A percentile compares a stretch with the other conserved stretches of the same genome.
phyloP scores from a whole-genome alignment of 2,113 vertebrate genomes.

The Condylura cristata region DNA sequence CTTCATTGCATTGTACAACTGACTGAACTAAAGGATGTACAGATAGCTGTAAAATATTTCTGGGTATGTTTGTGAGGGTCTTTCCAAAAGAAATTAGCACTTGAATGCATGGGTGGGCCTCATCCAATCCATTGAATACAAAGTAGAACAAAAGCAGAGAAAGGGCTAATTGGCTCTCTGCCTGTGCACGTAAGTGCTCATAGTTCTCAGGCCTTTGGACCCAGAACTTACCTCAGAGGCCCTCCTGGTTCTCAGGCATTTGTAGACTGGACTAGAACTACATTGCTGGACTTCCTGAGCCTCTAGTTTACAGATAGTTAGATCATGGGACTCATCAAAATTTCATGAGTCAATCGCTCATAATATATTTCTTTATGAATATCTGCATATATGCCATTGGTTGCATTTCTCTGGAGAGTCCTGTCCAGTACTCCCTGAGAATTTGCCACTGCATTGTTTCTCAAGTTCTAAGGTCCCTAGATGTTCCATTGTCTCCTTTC shows the following conservation, averaged over 20 bases:
- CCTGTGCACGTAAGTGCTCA: not conserved
- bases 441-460: not conserved
- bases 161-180: not conserved
- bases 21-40: not conserved
- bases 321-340: not conserved
- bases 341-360: not conserved
- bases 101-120: not conserved
- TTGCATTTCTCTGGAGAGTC: not conserved
- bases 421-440: not conserved
- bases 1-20: not conserved
- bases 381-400: not conserved
- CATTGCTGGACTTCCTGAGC: not conserved
- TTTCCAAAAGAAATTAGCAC: not conserved
- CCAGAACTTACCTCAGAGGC: not conserved
- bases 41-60: not conserved
- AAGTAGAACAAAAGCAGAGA: not conserved
- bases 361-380: not conserved
- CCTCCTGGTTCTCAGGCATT: not conserved
- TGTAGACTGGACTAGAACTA: not conserved
- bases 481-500: not conserved
- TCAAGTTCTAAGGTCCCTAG: not conserved
- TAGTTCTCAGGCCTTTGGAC: not conserved
- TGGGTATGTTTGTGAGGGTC: not conserved
- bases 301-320: not conserved
- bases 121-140: not conserved